Base-by-base conservation (phyloP, 2,113 vertebrate species). In the Strix aluco region DNA sequence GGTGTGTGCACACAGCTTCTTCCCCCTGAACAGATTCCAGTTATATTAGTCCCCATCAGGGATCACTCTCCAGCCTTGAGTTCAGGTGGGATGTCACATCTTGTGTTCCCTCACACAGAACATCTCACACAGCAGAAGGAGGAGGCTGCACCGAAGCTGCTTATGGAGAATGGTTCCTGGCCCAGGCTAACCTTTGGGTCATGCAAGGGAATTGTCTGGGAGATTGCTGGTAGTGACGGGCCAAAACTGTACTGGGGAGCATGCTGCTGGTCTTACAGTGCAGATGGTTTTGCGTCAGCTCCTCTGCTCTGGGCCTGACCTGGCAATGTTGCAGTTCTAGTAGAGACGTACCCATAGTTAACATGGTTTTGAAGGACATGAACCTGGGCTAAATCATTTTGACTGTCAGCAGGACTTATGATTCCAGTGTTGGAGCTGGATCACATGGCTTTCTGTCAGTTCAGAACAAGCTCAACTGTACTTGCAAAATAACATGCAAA, bases 401-500 rank as follows among this genome's bases (percentile, higher is more conserved):
- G 40, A 89, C 29, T 69, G 38, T 62, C 19, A 81, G 61, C 65
- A 82, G 66, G 47, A 46, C 55, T 74, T 57, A 18, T 1, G 55
- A n/a, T 63, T 63, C 16, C 1, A 3, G 29, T 55, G 27, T 16
- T 75, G 74, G 54, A 95, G 70, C 46, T 59, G 75, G 66, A 75
- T 72, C 79, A 46, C 36, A 10, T 38, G 58, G 74, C 47, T 51
- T 86, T 85, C 86, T 88, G 52, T 86, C 62, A 74, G 57, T 59
- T 90, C 66, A 84, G 59, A 84, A 91, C 25, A 63, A 93, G 88
- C 70, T 96, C 67, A 61, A 34, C 23, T 22, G 29, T 49, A 47
- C 81, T 86, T 91, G 49, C 57, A 47, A 92, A 95, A 82, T 71
- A 94, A 82, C 3, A 5, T 85, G 62, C 66, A 92, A 90, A 92